A percentile compares a stretch with the other conserved stretches of the same genome.
phyloP scores from a whole-genome alignment of 2,888 invertebrate species.

The Archips crataeganus region DNA sequence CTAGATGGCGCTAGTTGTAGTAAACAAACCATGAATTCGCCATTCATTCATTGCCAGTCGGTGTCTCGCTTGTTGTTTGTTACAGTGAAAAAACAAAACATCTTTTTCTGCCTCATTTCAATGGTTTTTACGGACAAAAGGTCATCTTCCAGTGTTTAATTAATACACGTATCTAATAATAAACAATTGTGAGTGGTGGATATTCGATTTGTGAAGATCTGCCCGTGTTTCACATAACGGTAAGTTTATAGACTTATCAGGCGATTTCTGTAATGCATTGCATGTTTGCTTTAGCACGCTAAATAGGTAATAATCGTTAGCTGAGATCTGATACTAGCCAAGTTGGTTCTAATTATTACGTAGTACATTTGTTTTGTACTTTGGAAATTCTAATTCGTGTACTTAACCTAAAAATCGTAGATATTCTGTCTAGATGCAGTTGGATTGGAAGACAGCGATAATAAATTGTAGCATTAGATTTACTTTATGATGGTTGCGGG shows the following conservation, averaged over 20 bases:
- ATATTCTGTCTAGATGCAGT: neutral
- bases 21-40: constrained; percentile 40
- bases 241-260: constrained; percentile 17
- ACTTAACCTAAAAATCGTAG: constrained; percentile 3
- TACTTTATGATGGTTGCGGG: too few species aligned
- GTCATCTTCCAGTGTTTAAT: constrained; percentile 15
- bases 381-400: neutral
- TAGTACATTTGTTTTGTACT: neutral
- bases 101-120: constrained; percentile 26
- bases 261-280: constrained; percentile 16
- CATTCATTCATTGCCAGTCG: constrained; percentile 36
- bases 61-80: constrained; percentile 35
- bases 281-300: constrained; percentile 27
- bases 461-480: too few species aligned
- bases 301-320: constrained; percentile 23
- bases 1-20: constrained; percentile 36
- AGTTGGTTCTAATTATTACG: constrained; percentile 5
- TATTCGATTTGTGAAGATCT: constrained; percentile 19
- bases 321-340: constrained; percentile 22
- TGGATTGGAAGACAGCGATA: too few species aligned
- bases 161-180: constrained; percentile 11
- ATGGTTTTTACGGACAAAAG: constrained; percentile 16
- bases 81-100: constrained; percentile 27
- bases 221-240: constrained; percentile 36
- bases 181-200: constrained; percentile 21